Percentiles rank a stretch among this genome's conserved stretches.
Conservation (phyloP, 2,113 vertebrate genomes). For the Engraulis encrasicolus region DNA sequence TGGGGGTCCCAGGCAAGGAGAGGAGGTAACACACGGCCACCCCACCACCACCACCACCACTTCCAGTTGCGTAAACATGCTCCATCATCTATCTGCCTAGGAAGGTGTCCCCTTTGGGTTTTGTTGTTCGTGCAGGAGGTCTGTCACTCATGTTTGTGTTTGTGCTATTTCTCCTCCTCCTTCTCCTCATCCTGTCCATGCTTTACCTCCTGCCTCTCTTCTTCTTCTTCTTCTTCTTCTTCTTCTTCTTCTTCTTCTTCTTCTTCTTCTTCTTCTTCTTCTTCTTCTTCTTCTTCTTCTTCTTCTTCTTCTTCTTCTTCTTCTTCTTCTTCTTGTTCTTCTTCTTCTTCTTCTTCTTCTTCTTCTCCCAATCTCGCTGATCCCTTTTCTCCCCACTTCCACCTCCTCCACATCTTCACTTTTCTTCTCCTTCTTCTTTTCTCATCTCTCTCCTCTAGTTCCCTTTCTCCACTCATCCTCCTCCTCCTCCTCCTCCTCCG, state of each 20-base stretch:
- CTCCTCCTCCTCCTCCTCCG: not conserved
- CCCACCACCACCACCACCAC: too few species aligned
- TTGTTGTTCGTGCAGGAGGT: conserved; percentile 19
- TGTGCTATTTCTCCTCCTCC: conserved; percentile 22
- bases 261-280: conserved; percentile 6
- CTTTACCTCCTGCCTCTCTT: too few species aligned
- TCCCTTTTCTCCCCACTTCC: not conserved
- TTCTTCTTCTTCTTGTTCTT: conserved; percentile 66
- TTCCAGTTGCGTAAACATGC: not conserved
- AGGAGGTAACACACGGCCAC: not conserved
- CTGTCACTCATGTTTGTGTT: conserved; percentile 1
- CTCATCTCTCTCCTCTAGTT: not conserved
- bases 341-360: conserved; percentile 38
- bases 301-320: not conserved
- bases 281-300: not conserved
- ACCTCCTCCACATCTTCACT: too few species aligned
- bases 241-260: conserved; percentile 64
- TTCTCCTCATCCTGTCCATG: too few species aligned
- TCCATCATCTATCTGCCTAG: not conserved
- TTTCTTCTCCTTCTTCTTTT: conserved; percentile 64
- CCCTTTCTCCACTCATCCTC: not conserved
- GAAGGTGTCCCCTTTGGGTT: not conserved
- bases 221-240: too few species aligned
- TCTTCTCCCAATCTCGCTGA: conserved; percentile 49
- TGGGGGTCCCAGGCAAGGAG: too few species aligned